A percentile compares a stretch with the other conserved stretches of the same genome.
Evolutionary conservation across 2,113 vertebrate genomes (phyloP).

Genomic region (Amphiprion ocellaris): DNA sequence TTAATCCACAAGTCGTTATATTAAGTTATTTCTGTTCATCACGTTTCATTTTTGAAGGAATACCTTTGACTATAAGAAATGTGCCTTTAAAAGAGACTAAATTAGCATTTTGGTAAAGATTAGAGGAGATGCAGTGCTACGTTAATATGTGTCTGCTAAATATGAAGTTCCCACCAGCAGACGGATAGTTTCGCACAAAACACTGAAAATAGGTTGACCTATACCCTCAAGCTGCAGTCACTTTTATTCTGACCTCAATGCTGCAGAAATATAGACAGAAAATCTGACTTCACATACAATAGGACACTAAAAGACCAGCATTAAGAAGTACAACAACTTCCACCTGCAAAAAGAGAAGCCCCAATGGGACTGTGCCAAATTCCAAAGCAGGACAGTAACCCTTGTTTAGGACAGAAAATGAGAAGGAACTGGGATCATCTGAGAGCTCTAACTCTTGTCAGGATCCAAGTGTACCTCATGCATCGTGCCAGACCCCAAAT

Average conservation of each 20-base stretch:
- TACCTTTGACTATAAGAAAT: too few relatives aligned
- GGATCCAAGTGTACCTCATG: slow-evolving; percentile 26
- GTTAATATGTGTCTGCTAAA: too few relatives aligned
- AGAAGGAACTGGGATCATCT: neutral
- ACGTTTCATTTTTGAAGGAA: too few relatives aligned
- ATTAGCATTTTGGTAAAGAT: too few relatives aligned
- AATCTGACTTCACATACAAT: neutral
- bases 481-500: neutral
- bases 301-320: neutral
- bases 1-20: neutral
- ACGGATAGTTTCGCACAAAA: neutral
- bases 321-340: neutral
- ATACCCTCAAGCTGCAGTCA: neutral
- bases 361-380: neutral
- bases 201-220: neutral
- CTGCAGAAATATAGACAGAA: neutral
- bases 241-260: neutral
- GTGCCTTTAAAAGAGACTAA: too few relatives aligned
- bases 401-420: neutral
- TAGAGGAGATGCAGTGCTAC: too few relatives aligned
- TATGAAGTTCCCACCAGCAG: too few relatives aligned
- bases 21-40: too few relatives aligned
- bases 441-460: slow-evolving; percentile 1
- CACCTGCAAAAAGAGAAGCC: neutral
- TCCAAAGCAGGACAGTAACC: slow-evolving; percentile 2